Conservation (phyloP, 2,113 vertebrate species). For the Elaphurus davidianus region DNA sequence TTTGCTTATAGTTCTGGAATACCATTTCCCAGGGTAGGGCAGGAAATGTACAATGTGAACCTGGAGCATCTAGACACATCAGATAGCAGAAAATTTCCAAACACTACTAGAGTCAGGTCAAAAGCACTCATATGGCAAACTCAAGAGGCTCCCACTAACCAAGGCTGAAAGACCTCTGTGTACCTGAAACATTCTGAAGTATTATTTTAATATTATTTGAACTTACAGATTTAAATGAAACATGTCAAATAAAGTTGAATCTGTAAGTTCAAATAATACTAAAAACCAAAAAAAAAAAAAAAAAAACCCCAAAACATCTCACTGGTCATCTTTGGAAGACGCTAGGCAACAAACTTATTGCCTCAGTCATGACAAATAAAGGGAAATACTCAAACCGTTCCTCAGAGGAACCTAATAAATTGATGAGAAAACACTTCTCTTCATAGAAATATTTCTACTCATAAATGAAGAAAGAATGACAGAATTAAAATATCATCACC, state of each 20-base stretch:
- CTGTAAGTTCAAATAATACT: not conserved
- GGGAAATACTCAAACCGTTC: not conserved
- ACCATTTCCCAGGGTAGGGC: not conserved
- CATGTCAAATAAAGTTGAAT: not conserved
- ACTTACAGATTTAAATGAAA: not conserved
- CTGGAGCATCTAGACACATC: not conserved
- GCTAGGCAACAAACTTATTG: not conserved
- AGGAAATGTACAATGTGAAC: not conserved
- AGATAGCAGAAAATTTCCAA: not conserved
- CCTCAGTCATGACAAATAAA: not conserved
- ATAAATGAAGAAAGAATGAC: not conserved
- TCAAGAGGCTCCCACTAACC: not conserved
- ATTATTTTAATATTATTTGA: not conserved
- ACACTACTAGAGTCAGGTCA: not conserved
- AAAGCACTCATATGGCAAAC: not conserved
- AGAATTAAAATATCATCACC: not conserved
- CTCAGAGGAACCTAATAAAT: not conserved
- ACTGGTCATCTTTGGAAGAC: not conserved
- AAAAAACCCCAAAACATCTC: not conserved
- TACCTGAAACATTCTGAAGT: not conserved
- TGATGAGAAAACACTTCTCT: not conserved
- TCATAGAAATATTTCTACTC: not conserved
- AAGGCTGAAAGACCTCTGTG: not conserved
- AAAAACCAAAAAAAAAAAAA: not conserved
- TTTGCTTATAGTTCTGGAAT: not conserved